Evolutionary conservation across 1,140 invertebrate species (phyloP), one percentile per base, ranked within the genome.

Genomic region (Anoplolepis gracilipes): DNA sequence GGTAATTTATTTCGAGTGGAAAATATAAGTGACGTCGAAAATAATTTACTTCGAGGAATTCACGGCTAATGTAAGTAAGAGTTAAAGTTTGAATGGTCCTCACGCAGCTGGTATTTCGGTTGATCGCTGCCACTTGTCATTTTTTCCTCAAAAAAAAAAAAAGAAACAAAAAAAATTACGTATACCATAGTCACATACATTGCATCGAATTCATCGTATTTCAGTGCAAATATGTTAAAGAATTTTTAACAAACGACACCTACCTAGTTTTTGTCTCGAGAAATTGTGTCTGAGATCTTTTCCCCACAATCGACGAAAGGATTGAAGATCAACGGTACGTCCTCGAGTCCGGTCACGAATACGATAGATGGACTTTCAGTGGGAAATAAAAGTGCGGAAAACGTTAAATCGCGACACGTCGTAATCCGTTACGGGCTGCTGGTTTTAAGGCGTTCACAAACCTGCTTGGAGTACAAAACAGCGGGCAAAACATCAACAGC

Each of bases 371-470:
- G 78, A 59, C 65, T 36, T 79, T 65, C 10, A n/a, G 46, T 16
- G 64, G 30, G 30, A 82, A 73, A 82, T 39, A 82, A 72, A 73
- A 39, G 78, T n/a, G 36, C 19, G 67, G 65, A 72, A 55, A 59
- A 67, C 67, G 78, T 72, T 72, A 81, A 72, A 72, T 82, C 78
- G 67, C 67, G 78, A 82, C 78, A 59, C 78, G 46, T 59, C 78
- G 65, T 72, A 72, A 72, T 72, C 67, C 78, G 65, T 59, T 72
- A 59, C 53, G 67, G 36, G 36, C 36, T 72, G 72, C 67, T 72
- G 53, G 53, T 36, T 82, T 82, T 82, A 82, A 82, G 53, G 42
- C n/a, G 67, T 22, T n/a, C n/a, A 53, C 67, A 8, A 30, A 59
- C 78, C 78, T 82, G 78, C 67, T 73, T 72, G 36, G 78, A 59